Percentiles rank a stretch among this genome's conserved stretches.
These are phyloP conservation scores for Epinotia nisella DNA, from an alignment of 2,888 invertebrate species.

Conservation along the genomic window DNA sequence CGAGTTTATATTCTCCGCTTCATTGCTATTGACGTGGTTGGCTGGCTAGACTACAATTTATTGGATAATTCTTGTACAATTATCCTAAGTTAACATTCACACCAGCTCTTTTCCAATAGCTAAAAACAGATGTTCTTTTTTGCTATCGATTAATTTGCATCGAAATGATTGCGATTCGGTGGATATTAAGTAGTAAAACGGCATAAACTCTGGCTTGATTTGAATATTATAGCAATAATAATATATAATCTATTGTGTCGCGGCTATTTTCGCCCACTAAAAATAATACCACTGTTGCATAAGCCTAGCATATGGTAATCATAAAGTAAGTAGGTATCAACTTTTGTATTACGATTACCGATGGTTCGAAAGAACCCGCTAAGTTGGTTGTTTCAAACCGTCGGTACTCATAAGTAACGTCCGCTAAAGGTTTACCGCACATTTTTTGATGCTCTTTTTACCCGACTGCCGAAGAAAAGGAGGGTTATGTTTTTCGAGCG, in stretches of 20 bases:
- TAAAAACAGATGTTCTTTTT: neutral
- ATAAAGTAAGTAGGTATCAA: no score
- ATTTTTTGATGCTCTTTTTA: no score
- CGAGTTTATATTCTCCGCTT: neutral
- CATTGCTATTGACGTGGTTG: neutral
- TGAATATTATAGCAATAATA: slow-evolving; percentile 6
- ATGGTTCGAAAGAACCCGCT: no score
- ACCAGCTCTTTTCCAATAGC: neutral
- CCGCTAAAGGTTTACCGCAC: no score
- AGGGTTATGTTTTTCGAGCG: no score
- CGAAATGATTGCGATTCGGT: neutral
- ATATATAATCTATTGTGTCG: slow-evolving; percentile 6
- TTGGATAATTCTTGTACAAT: neutral
- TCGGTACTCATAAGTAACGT: no score
- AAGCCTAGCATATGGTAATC: no score
- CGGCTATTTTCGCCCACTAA: neutral
- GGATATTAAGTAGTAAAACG: neutral
- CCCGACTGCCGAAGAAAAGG: no score
- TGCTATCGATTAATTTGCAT: slow-evolving; percentile 2
- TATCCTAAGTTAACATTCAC: neutral
- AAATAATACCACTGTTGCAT: neutral
- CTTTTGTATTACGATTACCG: no score
- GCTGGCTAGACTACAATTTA: neutral
- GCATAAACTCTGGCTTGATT: neutral
- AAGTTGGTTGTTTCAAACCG: no score